Evolutionary conservation across 1,140 invertebrate genomes (phyloP).

Genomic region (Colletes latitarsis): DNA sequence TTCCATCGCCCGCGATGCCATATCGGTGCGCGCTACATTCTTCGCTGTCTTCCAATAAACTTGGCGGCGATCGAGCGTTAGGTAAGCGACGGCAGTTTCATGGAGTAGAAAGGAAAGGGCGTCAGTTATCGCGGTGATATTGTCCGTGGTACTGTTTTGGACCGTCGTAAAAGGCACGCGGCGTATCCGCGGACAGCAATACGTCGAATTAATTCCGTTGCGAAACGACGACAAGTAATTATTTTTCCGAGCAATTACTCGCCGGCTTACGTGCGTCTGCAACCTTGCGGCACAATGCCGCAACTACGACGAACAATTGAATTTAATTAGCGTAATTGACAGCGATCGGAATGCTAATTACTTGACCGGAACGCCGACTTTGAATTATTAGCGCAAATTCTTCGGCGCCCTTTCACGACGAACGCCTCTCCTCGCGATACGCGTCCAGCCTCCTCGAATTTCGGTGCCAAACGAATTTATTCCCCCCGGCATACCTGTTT

Average conservation of each 20-base stretch:
- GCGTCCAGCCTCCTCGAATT: constrained; percentile 10
- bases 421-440: constrained; percentile 8
- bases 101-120: constrained; percentile 14
- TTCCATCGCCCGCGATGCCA: neutral
- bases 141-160: neutral
- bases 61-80: constrained; percentile 2
- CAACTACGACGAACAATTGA: constrained; percentile 43
- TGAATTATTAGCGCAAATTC: constrained; percentile 33
- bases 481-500: constrained; percentile 22
- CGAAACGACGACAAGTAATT: constrained; percentile 41
- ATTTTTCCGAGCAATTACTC: constrained; percentile 43
- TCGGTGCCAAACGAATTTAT: constrained; percentile 32
- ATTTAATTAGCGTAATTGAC: constrained; percentile 57
- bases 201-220: constrained; percentile 35
- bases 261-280: neutral
- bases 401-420: constrained; percentile 39
- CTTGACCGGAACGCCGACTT: constrained; percentile 30
- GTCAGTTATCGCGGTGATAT: neutral
- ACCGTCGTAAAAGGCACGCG: constrained; percentile 31
- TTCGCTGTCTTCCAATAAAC: constrained; percentile 13
- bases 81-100: neutral
- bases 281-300: constrained; percentile 30
- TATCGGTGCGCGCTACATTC: constrained; percentile 3
- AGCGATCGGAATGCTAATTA: constrained; percentile 53
- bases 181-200: constrained; percentile 3